Percentiles rank a stretch among this genome's conserved stretches.
phyloP scores from a whole-genome alignment of 64 coral and sea anemone species.

The Montipora efflorescens region DNA sequence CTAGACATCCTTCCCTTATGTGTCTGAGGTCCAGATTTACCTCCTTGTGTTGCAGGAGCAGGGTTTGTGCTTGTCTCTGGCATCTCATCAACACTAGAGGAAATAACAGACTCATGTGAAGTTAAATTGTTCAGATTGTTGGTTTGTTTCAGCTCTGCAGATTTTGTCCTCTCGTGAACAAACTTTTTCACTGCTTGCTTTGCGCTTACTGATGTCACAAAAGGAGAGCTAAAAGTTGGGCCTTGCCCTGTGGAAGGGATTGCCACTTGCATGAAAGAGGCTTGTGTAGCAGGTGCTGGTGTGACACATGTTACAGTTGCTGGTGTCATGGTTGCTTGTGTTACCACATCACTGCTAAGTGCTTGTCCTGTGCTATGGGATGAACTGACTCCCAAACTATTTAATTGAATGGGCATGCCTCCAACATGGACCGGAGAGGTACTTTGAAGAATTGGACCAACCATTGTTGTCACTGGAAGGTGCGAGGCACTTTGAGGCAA shows the following conservation, averaged over 20 bases:
- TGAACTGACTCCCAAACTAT: not conserved
- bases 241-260: slow-evolving; percentile 31
- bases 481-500: not conserved
- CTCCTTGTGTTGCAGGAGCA: not conserved
- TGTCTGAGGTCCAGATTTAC: not conserved
- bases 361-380: not conserved
- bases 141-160: slow-evolving; percentile 78
- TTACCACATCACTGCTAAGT: not conserved
- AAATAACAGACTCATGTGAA: not conserved
- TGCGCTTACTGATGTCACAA: slow-evolving; percentile 56
- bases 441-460: not conserved
- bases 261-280: not conserved
- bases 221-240: slow-evolving; percentile 9
- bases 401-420: slow-evolving; percentile 38
- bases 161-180: slow-evolving; percentile 82
- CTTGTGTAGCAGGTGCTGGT: slow-evolving; percentile 43
- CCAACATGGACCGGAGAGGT: not conserved
- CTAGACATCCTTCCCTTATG: slow-evolving; percentile 4
- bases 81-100: not conserved
- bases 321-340: slow-evolving; percentile 39
- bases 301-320: not conserved
- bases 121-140: slow-evolving; percentile 16
- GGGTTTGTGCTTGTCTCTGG: not conserved
- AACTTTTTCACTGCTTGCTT: slow-evolving; percentile 97
- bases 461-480: slow-evolving; percentile 3